Percentiles rank a stretch among this genome's conserved stretches.
Conservation (phyloP, 2,888 invertebrate species). For the Uropetala carovei region DNA sequence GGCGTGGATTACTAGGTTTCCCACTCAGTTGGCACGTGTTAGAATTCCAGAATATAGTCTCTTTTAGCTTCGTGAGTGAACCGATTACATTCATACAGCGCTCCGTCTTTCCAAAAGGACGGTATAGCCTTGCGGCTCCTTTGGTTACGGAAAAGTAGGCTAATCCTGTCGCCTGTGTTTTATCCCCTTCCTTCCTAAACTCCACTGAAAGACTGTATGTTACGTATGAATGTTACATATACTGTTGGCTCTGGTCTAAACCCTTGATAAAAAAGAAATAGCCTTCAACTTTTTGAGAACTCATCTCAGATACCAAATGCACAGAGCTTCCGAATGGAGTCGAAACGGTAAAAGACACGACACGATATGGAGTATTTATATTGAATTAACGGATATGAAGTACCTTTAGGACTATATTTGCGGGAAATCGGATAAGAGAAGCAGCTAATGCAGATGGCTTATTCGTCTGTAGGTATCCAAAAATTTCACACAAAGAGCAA, state of each 20-base stretch:
- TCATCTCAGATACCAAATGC: too few relatives aligned
- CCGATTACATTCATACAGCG: neutral
- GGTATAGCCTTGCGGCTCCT: neutral
- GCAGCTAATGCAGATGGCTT: too few relatives aligned
- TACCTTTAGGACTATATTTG: too few relatives aligned
- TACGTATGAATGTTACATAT: slow-evolving; percentile 4
- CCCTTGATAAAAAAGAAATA: too few relatives aligned
- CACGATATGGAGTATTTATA: too few relatives aligned
- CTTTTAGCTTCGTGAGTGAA: neutral
- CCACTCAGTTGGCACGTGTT: neutral
- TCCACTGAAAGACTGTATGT: neutral
- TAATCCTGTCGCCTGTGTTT: neutral
- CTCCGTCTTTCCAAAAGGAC: neutral
- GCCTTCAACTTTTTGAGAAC: too few relatives aligned
- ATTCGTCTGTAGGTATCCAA: too few relatives aligned
- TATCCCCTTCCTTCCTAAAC: neutral
- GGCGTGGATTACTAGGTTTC: neutral
- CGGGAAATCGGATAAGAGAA: too few relatives aligned
- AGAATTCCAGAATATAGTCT: neutral
- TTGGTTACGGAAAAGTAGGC: slow-evolving; percentile 21
- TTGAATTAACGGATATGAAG: too few relatives aligned
- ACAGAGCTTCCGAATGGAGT: too few relatives aligned
- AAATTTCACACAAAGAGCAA: too few relatives aligned
- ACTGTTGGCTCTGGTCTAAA: neutral
- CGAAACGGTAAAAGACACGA: too few relatives aligned